phyloP scores from a whole-genome alignment of 2,888 invertebrate genomes.

The Diloba caeruleocephala region DNA sequence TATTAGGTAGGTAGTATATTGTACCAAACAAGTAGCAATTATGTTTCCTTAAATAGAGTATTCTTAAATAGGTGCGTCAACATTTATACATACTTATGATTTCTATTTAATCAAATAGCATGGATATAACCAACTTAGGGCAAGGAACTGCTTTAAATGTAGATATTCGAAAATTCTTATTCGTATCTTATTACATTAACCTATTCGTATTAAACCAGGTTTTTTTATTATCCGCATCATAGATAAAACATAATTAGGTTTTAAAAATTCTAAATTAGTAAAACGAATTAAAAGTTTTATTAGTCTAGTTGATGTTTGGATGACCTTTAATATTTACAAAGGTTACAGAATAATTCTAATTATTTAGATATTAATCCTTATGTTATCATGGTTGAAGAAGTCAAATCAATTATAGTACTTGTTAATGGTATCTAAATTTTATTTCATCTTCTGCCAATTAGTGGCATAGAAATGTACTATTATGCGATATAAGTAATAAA shows the following conservation, averaged over 20 bases:
- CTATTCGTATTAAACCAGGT: neutral
- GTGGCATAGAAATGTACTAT: neutral
- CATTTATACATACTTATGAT: conserved; percentile 42
- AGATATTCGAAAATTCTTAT: conserved; percentile 10
- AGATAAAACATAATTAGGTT: conserved; percentile 7
- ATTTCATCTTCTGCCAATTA: conserved; percentile 16
- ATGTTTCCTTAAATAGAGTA: neutral
- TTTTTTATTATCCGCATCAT: neutral
- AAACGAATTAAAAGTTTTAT: conserved; percentile 5
- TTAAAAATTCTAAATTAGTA: neutral
- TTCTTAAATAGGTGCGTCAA: conserved; percentile 17
- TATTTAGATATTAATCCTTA: neutral
- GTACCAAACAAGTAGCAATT: neutral
- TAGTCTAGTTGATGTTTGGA: conserved; percentile 8
- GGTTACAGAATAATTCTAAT: neutral
- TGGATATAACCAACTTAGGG: conserved; percentile 27
- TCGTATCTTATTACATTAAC: conserved; percentile 7
- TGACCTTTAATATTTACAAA: conserved; percentile 8
- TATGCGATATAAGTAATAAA: neutral
- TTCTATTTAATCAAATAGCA: conserved; percentile 37
- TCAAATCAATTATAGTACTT: conserved; percentile 2
- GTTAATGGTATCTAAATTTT: neutral
- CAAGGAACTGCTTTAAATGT: conserved; percentile 8
- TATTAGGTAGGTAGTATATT: too few relatives aligned
- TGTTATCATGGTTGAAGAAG: neutral